phyloP scores from a whole-genome alignment of 2,797 vertebrate genomes.

The Xiphophorus birchmanni region DNA sequence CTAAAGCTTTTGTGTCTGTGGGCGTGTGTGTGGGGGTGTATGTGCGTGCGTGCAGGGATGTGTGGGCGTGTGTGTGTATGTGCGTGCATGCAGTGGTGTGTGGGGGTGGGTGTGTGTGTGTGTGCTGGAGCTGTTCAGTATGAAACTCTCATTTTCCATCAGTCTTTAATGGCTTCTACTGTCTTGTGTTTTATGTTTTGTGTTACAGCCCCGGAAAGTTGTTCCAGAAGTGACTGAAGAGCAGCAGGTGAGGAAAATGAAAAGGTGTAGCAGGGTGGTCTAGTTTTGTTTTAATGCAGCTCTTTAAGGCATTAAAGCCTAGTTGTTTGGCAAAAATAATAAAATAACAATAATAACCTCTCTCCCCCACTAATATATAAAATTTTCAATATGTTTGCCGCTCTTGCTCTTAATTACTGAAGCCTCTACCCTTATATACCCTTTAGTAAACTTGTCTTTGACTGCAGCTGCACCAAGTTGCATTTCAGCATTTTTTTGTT shows the following conservation, averaged over 20 bases:
- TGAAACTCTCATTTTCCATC: neutral
- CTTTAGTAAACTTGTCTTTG: neutral
- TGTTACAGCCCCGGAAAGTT: constrained; percentile 73
- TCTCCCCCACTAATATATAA: neutral
- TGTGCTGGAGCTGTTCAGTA: constrained; percentile 20
- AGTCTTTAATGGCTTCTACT: constrained; percentile 30
- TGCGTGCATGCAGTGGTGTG: no score
- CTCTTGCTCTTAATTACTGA: neutral
- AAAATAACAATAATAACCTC: neutral
- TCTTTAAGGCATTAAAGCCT: constrained; percentile 1
- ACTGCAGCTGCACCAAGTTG: neutral
- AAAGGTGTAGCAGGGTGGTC: constrained; percentile 22
- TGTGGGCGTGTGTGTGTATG: no score
- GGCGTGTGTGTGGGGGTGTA: constrained; percentile 33
- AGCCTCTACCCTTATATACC: neutral
- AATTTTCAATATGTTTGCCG: neutral
- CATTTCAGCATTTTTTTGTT: neutral
- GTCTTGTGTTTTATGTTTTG: constrained; percentile 23
- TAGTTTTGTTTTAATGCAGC: constrained; percentile 36
- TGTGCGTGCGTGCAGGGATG: neutral
- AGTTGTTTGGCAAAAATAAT: neutral
- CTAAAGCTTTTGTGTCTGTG: constrained; percentile 25
- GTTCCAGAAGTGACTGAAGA: constrained; percentile 68
- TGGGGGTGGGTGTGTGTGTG: constrained; percentile 24
- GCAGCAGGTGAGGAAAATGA: constrained; percentile 72